phyloP scores from a whole-genome alignment of 2,888 invertebrate genomes.

The Diplazon laetatorius region DNA sequence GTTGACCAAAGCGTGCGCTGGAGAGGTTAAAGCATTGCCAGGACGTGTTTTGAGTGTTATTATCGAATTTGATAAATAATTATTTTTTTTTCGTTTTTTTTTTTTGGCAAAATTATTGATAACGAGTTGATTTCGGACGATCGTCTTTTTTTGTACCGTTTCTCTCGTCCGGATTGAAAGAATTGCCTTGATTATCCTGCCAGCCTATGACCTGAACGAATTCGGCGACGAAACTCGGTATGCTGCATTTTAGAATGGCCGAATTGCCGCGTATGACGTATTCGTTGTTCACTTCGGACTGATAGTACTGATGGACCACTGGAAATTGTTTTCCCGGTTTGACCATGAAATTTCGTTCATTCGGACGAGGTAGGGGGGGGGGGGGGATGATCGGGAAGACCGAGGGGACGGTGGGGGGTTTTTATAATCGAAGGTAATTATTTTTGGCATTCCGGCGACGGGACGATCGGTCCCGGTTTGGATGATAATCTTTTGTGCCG shows the following conservation, averaged over 20 bases:
- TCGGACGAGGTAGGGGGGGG: too few species aligned
- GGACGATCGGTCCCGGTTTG: too few species aligned
- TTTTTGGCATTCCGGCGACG: too few species aligned
- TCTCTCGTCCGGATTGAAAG: constrained; percentile 79
- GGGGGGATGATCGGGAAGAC: too few species aligned
- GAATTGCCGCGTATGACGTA: constrained; percentile 95
- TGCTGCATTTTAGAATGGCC: constrained; percentile 94
- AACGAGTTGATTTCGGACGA: too few species aligned
- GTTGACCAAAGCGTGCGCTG: not conserved
- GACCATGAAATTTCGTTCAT: too few species aligned
- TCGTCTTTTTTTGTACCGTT: constrained; percentile 72
- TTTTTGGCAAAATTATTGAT: not conserved
- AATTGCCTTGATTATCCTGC: constrained; percentile 84
- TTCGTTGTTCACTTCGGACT: constrained; percentile 94
- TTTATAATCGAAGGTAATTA: too few species aligned
- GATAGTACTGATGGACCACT: constrained; percentile 95
- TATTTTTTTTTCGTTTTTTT: not conserved
- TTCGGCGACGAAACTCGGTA: constrained; percentile 95
- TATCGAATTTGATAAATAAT: not conserved
- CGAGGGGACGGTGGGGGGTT: too few species aligned
- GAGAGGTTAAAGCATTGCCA: not conserved
- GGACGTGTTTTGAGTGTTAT: not conserved
- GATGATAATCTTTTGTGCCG: too few species aligned
- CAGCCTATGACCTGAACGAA: constrained; percentile 95
- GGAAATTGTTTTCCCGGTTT: constrained; percentile 80